These are phyloP conservation scores for Raillietiella orientalis DNA, from an alignment of 2,888 invertebrate species.

Conservation along the genomic window DNA sequence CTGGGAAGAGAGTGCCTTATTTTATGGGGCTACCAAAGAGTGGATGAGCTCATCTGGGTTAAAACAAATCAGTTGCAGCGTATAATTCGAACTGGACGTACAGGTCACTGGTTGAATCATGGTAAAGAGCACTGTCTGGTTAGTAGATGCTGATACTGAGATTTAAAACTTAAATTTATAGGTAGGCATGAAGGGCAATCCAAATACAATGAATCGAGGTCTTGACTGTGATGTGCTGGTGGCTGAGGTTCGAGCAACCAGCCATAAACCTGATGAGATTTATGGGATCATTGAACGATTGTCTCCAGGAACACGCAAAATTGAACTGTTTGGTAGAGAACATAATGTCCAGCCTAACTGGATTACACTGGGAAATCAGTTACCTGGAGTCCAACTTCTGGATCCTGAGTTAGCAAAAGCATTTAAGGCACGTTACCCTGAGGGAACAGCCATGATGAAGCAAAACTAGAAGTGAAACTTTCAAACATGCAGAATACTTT, in stretches of 20 bases:
- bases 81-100: conserved; percentile 81
- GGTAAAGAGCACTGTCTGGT: conserved; percentile 90
- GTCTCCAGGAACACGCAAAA: conserved; percentile 84
- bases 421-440: conserved; percentile 71
- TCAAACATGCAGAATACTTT: no score
- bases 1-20: conserved; percentile 77
- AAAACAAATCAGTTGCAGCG: conserved; percentile 92
- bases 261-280: conserved; percentile 93
- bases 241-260: conserved; percentile 86
- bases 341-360: conserved; percentile 96
- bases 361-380: conserved; percentile 80
- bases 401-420: conserved; percentile 66
- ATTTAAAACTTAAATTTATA: conserved; percentile 11
- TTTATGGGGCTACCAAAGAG: conserved; percentile 83
- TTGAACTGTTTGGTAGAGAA: conserved; percentile 81
- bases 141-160: conserved; percentile 7
- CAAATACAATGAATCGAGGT: conserved; percentile 60
- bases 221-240: conserved; percentile 94
- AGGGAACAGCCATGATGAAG: no score
- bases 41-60: conserved; percentile 95
- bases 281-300: conserved; percentile 89
- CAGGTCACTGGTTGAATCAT: conserved; percentile 95
- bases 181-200: conserved; percentile 85
- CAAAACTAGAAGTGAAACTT: no score
- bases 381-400: conserved; percentile 69